Base-by-base conservation (phyloP, 2,888 invertebrate genomes). In the Drosophila longiperda region DNA sequence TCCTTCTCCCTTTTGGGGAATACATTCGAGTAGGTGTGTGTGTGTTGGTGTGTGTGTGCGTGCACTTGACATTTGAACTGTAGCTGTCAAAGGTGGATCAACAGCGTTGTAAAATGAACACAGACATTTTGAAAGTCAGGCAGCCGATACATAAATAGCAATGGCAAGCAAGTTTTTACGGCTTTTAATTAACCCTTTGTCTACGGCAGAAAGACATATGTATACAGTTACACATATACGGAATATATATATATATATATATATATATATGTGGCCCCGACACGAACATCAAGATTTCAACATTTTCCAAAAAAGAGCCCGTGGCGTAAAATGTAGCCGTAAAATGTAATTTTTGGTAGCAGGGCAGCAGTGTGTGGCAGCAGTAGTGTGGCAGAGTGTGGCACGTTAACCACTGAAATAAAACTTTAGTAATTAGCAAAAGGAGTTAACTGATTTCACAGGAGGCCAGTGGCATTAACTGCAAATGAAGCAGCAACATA, bases 351-450 rank as follows among this genome's bases (percentile, higher is more conserved):
- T 23, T 55, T 59, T 20, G 26, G 54, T 6, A 29, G n/a, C 45
- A 20, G 42, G n/a, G n/a, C 8, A 49, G 36, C 34, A 45, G 34
- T 17, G 33, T 23, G 63, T 38, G 34, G 45, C 42, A 48, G 55
- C 29, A 49, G 42, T 33, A 26, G 9, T 0, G 8, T 20, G 29
- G 29, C 26, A 12, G 40, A 55, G 26, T 29, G 55, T 38, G 55
- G 53, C 7, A 50, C 34, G 61, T 53, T 57, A 69, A 71, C 62
- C 80, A 67, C 72, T 78, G 77, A 89, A 82, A 84, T 83, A 82
- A 90, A 91, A 91, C 91, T 91, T 91, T 91, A 70, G 92, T 91
- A 91, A 91, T 91, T 91, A 91, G 91, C 90, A 81, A 85, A 83
- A 85, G 83, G 87, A 87, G 90, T 86, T 91, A 91, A 91, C 91